Evolutionary conservation across 2,888 invertebrate genomes (phyloP).

Genomic region (Mesorhabditis spiculigera): DNA sequence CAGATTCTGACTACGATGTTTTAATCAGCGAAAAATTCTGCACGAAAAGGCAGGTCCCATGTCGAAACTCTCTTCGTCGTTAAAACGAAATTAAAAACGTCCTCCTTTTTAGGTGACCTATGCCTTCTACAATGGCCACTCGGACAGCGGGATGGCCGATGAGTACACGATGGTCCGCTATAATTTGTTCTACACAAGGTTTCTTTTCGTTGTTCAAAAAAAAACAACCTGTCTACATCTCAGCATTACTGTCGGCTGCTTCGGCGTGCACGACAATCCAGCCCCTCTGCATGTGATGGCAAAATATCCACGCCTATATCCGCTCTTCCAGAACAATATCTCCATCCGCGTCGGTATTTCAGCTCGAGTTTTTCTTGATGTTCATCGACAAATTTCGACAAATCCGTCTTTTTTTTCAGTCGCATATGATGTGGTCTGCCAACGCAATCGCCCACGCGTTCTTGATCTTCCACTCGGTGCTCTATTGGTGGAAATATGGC

Average conservation of each 20-base stretch:
- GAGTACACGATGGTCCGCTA: constrained; percentile 12
- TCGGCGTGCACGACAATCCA: no score
- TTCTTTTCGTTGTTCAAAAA: no score
- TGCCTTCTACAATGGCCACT: constrained; percentile 12
- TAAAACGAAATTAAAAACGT: no score
- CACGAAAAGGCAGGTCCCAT: constrained; percentile 13
- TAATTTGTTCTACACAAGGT: constrained; percentile 16
- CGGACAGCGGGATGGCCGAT: constrained; percentile 20
- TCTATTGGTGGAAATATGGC: neutral
- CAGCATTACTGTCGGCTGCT: no score
- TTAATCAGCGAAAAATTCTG: no score
- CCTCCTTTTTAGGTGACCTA: constrained; percentile 12
- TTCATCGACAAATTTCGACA: neutral
- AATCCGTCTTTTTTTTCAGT: neutral
- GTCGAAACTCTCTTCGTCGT: neutral
- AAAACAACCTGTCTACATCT: no score
- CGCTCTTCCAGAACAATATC: no score
- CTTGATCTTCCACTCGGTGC: neutral
- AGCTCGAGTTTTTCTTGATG: no score
- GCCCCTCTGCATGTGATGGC: no score
- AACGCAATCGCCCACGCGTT: neutral
- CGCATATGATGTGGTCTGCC: neutral
- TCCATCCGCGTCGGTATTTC: no score
- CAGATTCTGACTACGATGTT: no score
- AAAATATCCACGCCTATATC: no score